Evolutionary conservation across 2,113 vertebrate genomes (phyloP).

Genomic region (Cyphomyrus discorhynchus): DNA sequence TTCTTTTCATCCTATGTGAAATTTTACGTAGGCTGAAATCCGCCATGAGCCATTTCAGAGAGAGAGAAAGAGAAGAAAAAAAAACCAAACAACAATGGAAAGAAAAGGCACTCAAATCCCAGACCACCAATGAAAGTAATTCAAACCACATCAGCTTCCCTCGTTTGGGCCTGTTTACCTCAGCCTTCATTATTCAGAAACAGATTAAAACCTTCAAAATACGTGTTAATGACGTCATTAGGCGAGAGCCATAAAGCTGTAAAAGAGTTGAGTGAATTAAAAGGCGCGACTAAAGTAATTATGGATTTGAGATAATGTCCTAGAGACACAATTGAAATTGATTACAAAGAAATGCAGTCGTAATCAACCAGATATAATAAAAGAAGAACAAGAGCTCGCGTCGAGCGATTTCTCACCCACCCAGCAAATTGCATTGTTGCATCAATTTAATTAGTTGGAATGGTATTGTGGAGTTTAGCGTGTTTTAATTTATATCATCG

Average conservation of each 20-base stretch:
- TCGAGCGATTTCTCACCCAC: constrained; percentile 6
- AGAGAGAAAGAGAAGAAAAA: neutral
- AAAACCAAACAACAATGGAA: neutral
- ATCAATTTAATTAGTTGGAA: constrained; percentile 21
- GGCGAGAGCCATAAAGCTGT: constrained; percentile 11
- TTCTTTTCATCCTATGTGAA: constrained; percentile 28
- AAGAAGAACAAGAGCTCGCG: neutral
- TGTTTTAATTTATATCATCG: constrained; percentile 6
- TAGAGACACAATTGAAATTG: constrained; percentile 24
- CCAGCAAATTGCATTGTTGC: constrained; percentile 18
- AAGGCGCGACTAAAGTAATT: constrained; percentile 26
- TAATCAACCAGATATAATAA: constrained; percentile 25
- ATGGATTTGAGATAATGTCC: constrained; percentile 24
- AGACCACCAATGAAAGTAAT: constrained; percentile 28
- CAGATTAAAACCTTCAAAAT: constrained; percentile 24
- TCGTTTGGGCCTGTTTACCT: constrained; percentile 1
- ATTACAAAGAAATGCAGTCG: constrained; percentile 19
- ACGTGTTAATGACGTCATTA: constrained; percentile 24
- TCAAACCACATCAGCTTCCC: constrained; percentile 2
- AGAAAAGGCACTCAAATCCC: constrained; percentile 19
- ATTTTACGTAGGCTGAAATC: constrained; percentile 29
- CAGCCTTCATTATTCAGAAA: constrained; percentile 19
- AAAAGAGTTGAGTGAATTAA: constrained; percentile 25
- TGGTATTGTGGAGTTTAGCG: constrained; percentile 18
- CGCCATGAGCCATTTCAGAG: constrained; percentile 18